Percentiles rank a stretch among this genome's conserved stretches.
phyloP scores from a whole-genome alignment of 2,113 vertebrate species.

The Melanerpes formicivorus region DNA sequence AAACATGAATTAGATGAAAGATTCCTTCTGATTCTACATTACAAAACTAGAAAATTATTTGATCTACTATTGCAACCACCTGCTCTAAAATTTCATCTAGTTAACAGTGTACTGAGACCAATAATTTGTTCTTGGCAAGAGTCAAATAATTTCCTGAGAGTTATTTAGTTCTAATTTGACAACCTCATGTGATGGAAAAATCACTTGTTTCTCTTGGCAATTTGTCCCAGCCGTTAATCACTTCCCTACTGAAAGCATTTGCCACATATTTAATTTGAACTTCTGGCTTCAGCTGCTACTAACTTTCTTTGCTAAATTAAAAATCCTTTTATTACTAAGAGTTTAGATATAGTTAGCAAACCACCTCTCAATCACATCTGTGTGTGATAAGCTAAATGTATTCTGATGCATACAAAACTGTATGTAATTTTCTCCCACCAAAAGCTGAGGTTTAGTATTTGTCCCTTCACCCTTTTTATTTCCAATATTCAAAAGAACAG shows the following conservation, averaged over 20 bases:
- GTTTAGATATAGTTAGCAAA: slow-evolving; percentile 53
- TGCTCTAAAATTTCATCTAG: slow-evolving; percentile 52
- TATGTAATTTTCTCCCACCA: not conserved
- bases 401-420: not conserved
- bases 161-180: slow-evolving; percentile 70
- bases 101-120: slow-evolving; percentile 62
- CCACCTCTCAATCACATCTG: slow-evolving; percentile 35
- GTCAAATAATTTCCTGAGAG: slow-evolving; percentile 60
- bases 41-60: not conserved
- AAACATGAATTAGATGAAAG: not conserved
- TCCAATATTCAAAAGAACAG: not conserved
- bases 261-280: slow-evolving; percentile 63
- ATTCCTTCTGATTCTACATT: slow-evolving; percentile 14
- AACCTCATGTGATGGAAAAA: slow-evolving; percentile 67
- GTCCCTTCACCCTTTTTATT: not conserved
- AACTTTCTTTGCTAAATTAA: slow-evolving; percentile 59
- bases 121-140: slow-evolving; percentile 70
- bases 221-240: slow-evolving; percentile 65
- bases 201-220: slow-evolving; percentile 70
- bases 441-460: not conserved
- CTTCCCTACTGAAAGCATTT: slow-evolving; percentile 55
- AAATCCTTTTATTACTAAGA: slow-evolving; percentile 59
- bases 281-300: slow-evolving; percentile 54
- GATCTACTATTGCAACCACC: slow-evolving; percentile 21
- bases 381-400: not conserved